These are phyloP conservation scores for Drosophila gunungcola DNA, from an alignment of 1,140 invertebrate species.

Conservation along the genomic window DNA sequence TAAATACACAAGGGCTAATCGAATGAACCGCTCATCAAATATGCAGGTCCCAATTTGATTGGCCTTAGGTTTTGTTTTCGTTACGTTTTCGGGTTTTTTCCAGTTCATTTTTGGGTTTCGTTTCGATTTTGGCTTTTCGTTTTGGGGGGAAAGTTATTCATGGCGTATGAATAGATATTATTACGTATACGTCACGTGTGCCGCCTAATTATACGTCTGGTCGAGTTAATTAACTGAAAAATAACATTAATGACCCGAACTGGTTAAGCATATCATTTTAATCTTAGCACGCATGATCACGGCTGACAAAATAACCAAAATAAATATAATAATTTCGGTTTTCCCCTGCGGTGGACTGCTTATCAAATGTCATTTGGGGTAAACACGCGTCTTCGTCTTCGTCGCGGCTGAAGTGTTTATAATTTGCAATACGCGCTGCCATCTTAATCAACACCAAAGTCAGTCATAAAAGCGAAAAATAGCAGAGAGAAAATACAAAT, in stretches of 20 bases:
- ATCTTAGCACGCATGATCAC: conserved; percentile 21
- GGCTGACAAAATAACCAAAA: conserved; percentile 12
- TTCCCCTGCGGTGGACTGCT: conserved; percentile 17
- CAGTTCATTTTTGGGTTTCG: conserved; percentile 4
- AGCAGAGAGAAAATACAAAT: conserved; percentile 50
- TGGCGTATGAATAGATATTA: conserved; percentile 10
- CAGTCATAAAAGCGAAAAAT: conserved; percentile 21
- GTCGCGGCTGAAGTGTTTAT: conserved; percentile 60
- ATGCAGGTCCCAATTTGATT: conserved; percentile 38
- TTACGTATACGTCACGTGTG: conserved; percentile 53
- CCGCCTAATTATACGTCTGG: conserved; percentile 20
- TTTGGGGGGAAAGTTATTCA: conserved; percentile 25
- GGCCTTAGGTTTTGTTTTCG: conserved; percentile 26
- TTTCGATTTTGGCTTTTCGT: neutral
- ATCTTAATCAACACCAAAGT: conserved; percentile 54
- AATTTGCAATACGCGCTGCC: conserved; percentile 63
- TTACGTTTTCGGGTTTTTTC: conserved; percentile 31
- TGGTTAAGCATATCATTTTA: conserved; percentile 16
- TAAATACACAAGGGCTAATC: conserved; percentile 39
- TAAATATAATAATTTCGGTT: conserved; percentile 30
- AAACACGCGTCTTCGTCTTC: conserved; percentile 54
- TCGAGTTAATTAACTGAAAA: conserved; percentile 33
- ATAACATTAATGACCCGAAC: conserved; percentile 3
- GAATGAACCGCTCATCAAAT: conserved; percentile 37
- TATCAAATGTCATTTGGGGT: conserved; percentile 39